A percentile compares a stretch with the other conserved stretches of the same genome.
Evolutionary conservation across 2,888 invertebrate species (phyloP).

Genomic region (Chrysotoxum bicinctum): DNA sequence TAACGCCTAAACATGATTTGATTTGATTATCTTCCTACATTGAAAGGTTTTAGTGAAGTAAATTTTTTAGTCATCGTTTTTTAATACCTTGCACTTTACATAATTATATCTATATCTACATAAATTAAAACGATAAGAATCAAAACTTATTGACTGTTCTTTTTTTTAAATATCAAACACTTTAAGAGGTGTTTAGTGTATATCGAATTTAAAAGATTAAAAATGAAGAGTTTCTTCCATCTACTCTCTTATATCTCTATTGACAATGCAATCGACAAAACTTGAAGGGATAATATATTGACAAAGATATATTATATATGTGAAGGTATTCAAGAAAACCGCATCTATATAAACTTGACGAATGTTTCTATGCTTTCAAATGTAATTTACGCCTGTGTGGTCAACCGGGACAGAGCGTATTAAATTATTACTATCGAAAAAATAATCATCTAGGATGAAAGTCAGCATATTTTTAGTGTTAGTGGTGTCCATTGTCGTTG

Average conservation of each 20-base stretch:
- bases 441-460: constrained; percentile 19
- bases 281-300: not conserved
- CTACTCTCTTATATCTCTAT: not conserved
- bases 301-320: not conserved
- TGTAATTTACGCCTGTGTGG: constrained; percentile 21
- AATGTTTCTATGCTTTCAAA: not conserved
- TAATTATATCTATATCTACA: not conserved
- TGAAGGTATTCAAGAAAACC: not conserved
- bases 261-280: constrained; percentile 26
- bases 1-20: too few relatives aligned
- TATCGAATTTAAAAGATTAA: not conserved
- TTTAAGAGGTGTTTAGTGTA: not conserved
- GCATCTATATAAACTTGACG: constrained; percentile 45
- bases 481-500: constrained; percentile 25
- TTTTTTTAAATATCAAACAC: not conserved
- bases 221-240: not conserved
- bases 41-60: too few relatives aligned
- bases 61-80: too few relatives aligned
- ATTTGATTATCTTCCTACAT: too few relatives aligned
- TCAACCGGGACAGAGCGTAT: constrained; percentile 16
- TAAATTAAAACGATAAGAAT: not conserved
- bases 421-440: not conserved
- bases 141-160: not conserved
- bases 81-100: too few relatives aligned
- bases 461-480: constrained; percentile 20